These are phyloP conservation scores for Oncorhynchus gorbuscha DNA, from an alignment of 2,113 vertebrate genomes.

Conservation along the genomic window DNA sequence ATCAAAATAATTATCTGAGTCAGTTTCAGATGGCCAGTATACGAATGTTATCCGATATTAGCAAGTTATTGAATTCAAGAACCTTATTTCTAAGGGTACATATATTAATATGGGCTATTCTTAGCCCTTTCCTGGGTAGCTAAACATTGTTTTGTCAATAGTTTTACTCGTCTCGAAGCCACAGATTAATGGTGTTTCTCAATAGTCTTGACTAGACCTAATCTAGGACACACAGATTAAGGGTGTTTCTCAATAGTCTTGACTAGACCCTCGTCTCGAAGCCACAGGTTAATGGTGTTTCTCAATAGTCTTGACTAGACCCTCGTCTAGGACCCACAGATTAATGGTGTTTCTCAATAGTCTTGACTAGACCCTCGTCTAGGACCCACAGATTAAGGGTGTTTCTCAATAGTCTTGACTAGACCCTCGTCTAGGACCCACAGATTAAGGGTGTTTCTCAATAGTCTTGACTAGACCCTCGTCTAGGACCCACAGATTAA, in stretches of 20 bases:
- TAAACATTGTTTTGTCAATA: too few relatives aligned
- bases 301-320: slow-evolving; percentile 21
- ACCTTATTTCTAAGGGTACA: too few relatives aligned
- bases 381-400: slow-evolving; percentile 14
- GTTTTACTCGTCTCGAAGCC: slow-evolving; percentile 48
- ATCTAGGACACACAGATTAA: slow-evolving; percentile 55
- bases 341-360: slow-evolving; percentile 42
- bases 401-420: slow-evolving; percentile 19
- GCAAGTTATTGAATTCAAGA: too few relatives aligned
- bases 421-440: too few relatives aligned
- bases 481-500: too few relatives aligned
- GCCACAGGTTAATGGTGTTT: slow-evolving; percentile 47
- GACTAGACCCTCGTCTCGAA: slow-evolving; percentile 47
- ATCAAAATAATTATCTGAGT: too few relatives aligned
- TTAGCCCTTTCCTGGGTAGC: too few relatives aligned
- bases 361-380: slow-evolving; percentile 25
- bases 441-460: too few relatives aligned
- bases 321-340: slow-evolving; percentile 52
- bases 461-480: too few relatives aligned
- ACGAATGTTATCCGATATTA: too few relatives aligned
- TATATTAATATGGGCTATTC: too few relatives aligned
- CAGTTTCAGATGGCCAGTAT: too few relatives aligned
- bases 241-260: slow-evolving; percentile 28
- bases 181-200: slow-evolving; percentile 51
- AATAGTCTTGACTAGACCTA: slow-evolving; percentile 24